A percentile compares a stretch with the other conserved stretches of the same genome.
These are phyloP conservation scores for Rhorus exstirpatorius DNA, from an alignment of 2,888 invertebrate species.

Conservation along the genomic window DNA sequence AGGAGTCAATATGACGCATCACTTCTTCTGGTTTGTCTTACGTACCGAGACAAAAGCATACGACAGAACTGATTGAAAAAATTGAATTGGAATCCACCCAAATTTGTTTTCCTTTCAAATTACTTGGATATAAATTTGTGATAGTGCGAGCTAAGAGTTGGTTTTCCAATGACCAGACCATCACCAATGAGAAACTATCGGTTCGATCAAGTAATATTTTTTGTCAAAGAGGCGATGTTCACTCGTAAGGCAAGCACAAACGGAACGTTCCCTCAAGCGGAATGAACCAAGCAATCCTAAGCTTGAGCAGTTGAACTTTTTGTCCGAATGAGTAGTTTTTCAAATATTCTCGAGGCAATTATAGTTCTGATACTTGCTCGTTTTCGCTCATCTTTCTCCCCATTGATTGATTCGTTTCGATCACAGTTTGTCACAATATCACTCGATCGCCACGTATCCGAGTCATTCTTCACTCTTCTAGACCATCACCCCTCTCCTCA, in stretches of 20 bases:
- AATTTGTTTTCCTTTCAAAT: no score
- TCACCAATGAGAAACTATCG: background rate
- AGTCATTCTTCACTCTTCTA: slow-evolving; percentile 52
- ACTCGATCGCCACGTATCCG: slow-evolving; percentile 21
- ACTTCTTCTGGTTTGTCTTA: no score
- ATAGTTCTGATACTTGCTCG: slow-evolving; percentile 12
- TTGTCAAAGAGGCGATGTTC: slow-evolving; percentile 6
- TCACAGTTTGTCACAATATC: slow-evolving; percentile 23
- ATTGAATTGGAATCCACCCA: no score
- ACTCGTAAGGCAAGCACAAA: slow-evolving; percentile 2
- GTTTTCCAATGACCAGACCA: background rate
- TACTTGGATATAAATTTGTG: background rate
- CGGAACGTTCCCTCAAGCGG: slow-evolving; percentile 6
- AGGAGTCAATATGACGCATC: no score
- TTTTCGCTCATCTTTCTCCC: background rate
- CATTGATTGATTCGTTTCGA: slow-evolving; percentile 44
- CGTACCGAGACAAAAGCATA: no score
- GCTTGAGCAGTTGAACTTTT: slow-evolving; percentile 16
- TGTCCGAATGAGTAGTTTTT: slow-evolving; percentile 25
- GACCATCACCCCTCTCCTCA: slow-evolving; percentile 31
- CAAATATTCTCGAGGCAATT: slow-evolving; percentile 37
- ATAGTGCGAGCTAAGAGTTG: no score
- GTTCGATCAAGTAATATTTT: background rate
- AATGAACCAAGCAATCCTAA: slow-evolving; percentile 3
- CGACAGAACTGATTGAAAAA: no score